Evolutionary conservation across 2,888 invertebrate species (phyloP).

Genomic region (Agrochola lota): DNA sequence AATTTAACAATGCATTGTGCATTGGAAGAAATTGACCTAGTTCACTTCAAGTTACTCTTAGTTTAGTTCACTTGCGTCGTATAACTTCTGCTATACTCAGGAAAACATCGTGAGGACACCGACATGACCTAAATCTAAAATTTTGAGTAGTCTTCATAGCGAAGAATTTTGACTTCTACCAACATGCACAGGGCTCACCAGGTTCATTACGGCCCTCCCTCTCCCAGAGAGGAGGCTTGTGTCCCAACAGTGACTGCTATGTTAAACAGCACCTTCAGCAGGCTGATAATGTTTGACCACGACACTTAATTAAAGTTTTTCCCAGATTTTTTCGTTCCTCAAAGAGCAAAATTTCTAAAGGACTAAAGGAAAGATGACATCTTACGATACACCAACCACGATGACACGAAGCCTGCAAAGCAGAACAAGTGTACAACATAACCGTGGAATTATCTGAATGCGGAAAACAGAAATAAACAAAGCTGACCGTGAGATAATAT

Average conservation of each 20-base stretch:
- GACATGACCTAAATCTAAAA: background rate
- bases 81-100: too few species aligned
- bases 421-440: conserved; percentile 6
- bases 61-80: too few species aligned
- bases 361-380: background rate
- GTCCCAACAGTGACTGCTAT: background rate
- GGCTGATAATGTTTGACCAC: background rate
- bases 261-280: background rate
- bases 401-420: background rate
- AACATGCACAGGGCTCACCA: background rate
- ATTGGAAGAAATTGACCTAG: conserved; percentile 6
- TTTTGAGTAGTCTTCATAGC: background rate
- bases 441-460: background rate
- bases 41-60: background rate
- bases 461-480: conserved; percentile 25
- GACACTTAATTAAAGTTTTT: background rate
- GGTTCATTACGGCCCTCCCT: background rate
- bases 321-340: background rate
- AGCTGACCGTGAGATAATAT: conserved; percentile 35
- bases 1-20: conserved; percentile 4
- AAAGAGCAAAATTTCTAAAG: background rate
- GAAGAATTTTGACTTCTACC: background rate
- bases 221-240: background rate
- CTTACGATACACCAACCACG: background rate
- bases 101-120: background rate